These are phyloP conservation scores for Callorhinus ursinus DNA, from an alignment of 2,113 vertebrate genomes.

Conservation along the genomic window DNA sequence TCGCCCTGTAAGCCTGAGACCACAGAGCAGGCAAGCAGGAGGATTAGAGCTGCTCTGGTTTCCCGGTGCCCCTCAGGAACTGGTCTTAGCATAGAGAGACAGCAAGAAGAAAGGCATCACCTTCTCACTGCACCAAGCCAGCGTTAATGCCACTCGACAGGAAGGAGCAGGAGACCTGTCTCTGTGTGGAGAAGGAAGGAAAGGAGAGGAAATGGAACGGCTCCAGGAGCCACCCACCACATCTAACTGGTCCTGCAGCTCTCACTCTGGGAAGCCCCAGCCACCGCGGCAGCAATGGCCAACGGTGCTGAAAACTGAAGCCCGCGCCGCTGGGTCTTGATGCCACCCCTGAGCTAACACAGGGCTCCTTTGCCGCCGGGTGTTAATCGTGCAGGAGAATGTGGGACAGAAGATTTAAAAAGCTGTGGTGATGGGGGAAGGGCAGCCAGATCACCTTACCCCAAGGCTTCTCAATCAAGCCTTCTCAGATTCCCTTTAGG, in stretches of 20 bases:
- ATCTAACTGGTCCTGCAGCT: slow-evolving; percentile 44
- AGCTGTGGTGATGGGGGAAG: neutral
- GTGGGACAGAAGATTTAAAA: slow-evolving; percentile 60
- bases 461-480: slow-evolving; percentile 23
- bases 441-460: slow-evolving; percentile 50
- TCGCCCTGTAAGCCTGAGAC: neutral
- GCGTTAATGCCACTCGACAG: slow-evolving; percentile 8
- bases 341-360: slow-evolving; percentile 45
- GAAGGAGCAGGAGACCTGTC: neutral
- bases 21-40: neutral
- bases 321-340: neutral
- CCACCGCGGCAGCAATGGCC: neutral
- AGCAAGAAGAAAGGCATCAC: neutral
- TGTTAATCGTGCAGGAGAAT: slow-evolving; percentile 50
- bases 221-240: neutral
- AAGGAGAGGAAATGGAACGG: neutral
- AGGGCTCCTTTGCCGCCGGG: slow-evolving; percentile 41
- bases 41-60: neutral
- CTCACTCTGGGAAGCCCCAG: neutral
- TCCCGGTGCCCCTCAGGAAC: neutral
- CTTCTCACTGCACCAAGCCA: slow-evolving; percentile 15
- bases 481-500: slow-evolving; percentile 37
- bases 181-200: neutral
- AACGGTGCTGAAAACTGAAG: neutral
- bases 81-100: neutral